phyloP scores from a whole-genome alignment of 2,113 vertebrate genomes.

The Alectura lathami region DNA sequence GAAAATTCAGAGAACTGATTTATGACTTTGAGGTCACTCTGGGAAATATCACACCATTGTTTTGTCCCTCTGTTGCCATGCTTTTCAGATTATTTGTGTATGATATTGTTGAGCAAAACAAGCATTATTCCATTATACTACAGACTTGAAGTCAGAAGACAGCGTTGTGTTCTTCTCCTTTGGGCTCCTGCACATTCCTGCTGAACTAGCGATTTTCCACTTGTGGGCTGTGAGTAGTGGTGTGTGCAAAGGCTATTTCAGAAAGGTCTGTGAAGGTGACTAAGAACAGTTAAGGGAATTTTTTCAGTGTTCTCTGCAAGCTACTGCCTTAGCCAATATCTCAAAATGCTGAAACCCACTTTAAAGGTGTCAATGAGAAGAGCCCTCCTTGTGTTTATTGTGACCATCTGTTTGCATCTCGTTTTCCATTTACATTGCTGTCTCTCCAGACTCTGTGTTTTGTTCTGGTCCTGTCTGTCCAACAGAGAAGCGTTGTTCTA shows the following conservation, averaged over 20 bases:
- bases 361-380: not conserved
- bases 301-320: not conserved
- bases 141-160: not conserved
- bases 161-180: not conserved
- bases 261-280: constrained; percentile 1
- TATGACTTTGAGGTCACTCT: constrained; percentile 50
- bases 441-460: not conserved
- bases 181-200: not conserved
- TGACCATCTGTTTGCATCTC: not conserved
- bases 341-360: not conserved
- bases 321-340: not conserved
- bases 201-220: constrained; percentile 32
- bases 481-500: not conserved
- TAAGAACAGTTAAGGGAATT: not conserved
- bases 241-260: not conserved
- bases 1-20: constrained; percentile 29
- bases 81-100: constrained; percentile 50
- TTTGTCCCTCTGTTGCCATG: constrained; percentile 26
- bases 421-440: not conserved
- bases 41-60: constrained; percentile 6
- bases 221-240: constrained; percentile 9
- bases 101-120: constrained; percentile 9
- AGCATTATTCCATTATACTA: not conserved
- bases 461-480: not conserved
- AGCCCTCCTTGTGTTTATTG: not conserved